These are phyloP conservation scores for Torymus texanus DNA, from an alignment of 2,888 invertebrate genomes.

Conservation along the genomic window DNA sequence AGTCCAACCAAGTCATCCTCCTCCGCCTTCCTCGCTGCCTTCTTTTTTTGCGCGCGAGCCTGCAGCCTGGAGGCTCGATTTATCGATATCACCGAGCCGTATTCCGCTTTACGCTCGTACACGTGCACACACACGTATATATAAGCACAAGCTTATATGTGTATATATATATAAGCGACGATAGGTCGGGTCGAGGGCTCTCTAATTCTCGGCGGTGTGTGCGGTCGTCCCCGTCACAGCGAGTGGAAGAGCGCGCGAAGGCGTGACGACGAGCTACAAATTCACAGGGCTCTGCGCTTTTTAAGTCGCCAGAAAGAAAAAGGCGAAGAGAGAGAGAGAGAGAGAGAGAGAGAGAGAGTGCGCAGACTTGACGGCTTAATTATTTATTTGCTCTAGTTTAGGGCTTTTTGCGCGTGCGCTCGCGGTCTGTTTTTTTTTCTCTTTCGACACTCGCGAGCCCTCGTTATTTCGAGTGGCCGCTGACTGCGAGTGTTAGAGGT, in stretches of 20 bases:
- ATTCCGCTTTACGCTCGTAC: background rate
- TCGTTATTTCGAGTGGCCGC: background rate
- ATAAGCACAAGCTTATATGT: background rate
- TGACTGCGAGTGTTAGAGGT: too few species aligned
- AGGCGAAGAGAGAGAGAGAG: too few species aligned
- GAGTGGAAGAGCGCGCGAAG: background rate
- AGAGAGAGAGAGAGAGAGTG: background rate
- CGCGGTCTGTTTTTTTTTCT: background rate
- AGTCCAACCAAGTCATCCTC: slow-evolving; percentile 22
- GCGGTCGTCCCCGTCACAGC: background rate
- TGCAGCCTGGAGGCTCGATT: slow-evolving; percentile 64
- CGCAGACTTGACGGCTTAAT: slow-evolving; percentile 32
- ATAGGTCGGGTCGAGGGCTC: slow-evolving; percentile 35
- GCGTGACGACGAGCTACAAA: slow-evolving; percentile 36
- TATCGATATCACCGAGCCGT: slow-evolving; percentile 65
- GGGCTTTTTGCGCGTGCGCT: background rate
- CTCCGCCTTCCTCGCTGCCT: background rate
- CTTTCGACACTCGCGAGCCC: background rate
- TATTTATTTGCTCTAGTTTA: slow-evolving; percentile 40
- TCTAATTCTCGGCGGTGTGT: slow-evolving; percentile 25
- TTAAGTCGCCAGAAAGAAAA: background rate
- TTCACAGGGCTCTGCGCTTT: slow-evolving; percentile 24
- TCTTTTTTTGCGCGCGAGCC: slow-evolving; percentile 53
- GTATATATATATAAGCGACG: background rate
- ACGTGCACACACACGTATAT: slow-evolving; percentile 21